Conservation (phyloP, 2,888 invertebrate genomes). For the Punctoribates punctum region DNA sequence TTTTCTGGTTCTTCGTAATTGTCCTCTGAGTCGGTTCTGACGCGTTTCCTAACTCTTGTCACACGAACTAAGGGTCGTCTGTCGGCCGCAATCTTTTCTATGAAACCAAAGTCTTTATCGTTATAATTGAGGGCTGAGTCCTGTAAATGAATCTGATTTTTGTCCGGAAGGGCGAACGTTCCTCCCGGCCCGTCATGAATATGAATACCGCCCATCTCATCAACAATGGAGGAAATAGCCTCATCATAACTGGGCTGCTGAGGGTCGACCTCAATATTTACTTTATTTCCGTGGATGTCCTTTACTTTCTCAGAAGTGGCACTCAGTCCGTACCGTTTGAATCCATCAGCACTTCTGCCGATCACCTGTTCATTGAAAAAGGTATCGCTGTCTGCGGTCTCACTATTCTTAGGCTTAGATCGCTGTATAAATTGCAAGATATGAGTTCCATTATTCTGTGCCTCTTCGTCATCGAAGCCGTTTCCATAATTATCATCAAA, state of each 20-base stretch:
- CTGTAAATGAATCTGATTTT: conserved; percentile 22
- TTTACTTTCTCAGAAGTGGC: not conserved
- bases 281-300: conserved; percentile 37
- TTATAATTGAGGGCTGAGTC: not conserved
- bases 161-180: conserved; percentile 38
- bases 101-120: not conserved
- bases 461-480: conserved; percentile 2
- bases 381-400: too few species aligned
- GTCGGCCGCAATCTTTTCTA: conserved; percentile 6
- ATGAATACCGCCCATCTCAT: conserved; percentile 48
- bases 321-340: not conserved
- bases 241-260: conserved; percentile 48
- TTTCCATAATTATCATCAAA: not conserved
- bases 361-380: not conserved
- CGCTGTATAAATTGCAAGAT: not conserved
- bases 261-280: conserved; percentile 44
- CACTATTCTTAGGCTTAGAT: not conserved
- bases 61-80: conserved; percentile 1
- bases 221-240: conserved; percentile 48
- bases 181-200: conserved; percentile 47
- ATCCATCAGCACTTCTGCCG: conserved; percentile 21
- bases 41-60: not conserved
- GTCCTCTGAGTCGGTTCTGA: not conserved
- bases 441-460: not conserved
- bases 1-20: not conserved